phyloP scores from a whole-genome alignment of 2,888 invertebrate genomes.

The Rosalia funebris region DNA sequence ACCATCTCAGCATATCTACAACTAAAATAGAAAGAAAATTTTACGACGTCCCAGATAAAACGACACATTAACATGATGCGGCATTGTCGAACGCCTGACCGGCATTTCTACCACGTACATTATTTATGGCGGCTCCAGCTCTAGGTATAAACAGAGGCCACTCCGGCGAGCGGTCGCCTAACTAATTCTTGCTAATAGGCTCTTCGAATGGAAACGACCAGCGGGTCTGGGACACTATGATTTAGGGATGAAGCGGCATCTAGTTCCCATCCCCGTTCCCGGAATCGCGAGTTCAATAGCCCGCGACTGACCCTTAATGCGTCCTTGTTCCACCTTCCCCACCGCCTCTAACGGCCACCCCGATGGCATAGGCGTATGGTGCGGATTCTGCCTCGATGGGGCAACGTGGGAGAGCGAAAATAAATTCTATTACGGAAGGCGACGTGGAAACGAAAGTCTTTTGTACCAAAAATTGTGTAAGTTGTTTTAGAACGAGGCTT shows the following conservation, averaged over 20 bases:
- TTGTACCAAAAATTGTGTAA: too few species aligned
- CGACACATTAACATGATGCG: constrained; percentile 8
- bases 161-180: constrained; percentile 19
- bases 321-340: constrained; percentile 57
- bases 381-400: not conserved
- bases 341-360: constrained; percentile 36
- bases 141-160: constrained; percentile 14
- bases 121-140: constrained; percentile 8
- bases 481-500: too few species aligned
- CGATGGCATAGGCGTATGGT: constrained; percentile 42
- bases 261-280: constrained; percentile 45
- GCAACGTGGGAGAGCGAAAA: not conserved
- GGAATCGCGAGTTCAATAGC: constrained; percentile 63
- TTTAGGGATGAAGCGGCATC: constrained; percentile 22
- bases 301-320: constrained; percentile 67
- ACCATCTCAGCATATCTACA: too few species aligned
- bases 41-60: not conserved
- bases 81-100: constrained; percentile 3
- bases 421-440: too few species aligned
- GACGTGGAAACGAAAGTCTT: too few species aligned
- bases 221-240: constrained; percentile 18
- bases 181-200: constrained; percentile 53
- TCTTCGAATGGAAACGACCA: constrained; percentile 46
- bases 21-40: too few species aligned
- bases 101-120: constrained; percentile 15